These are phyloP conservation scores for Acanthochromis polyacanthus DNA, from an alignment of 2,113 vertebrate species.

Conservation along the genomic window DNA sequence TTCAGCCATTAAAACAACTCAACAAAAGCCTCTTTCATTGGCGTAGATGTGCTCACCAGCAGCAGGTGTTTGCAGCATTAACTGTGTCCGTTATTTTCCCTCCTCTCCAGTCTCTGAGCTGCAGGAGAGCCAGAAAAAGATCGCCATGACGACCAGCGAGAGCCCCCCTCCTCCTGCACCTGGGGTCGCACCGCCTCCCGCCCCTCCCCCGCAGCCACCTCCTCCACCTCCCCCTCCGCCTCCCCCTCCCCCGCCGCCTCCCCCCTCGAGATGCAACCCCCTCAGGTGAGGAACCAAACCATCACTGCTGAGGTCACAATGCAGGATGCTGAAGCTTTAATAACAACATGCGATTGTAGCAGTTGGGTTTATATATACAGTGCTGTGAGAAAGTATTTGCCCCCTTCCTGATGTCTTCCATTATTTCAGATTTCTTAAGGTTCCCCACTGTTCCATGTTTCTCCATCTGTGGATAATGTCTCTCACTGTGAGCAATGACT, in stretches of 20 bases:
- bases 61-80: neutral
- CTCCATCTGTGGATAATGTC: too few relatives aligned
- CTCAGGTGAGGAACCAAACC: slow-evolving; percentile 79
- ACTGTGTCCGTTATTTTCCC: neutral
- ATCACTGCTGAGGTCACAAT: neutral
- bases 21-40: too few relatives aligned
- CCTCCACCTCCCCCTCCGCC: slow-evolving; percentile 82
- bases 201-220: slow-evolving; percentile 79
- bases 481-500: too few relatives aligned
- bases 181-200: slow-evolving; percentile 78
- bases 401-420: too few relatives aligned
- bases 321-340: neutral
- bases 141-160: slow-evolving; percentile 18
- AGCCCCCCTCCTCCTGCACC: slow-evolving; percentile 56
- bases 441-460: too few relatives aligned
- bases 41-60: too few relatives aligned
- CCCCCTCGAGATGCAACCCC: slow-evolving; percentile 86
- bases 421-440: too few relatives aligned
- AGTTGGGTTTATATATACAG: too few relatives aligned
- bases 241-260: slow-evolving; percentile 82
- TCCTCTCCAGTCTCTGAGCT: slow-evolving; percentile 78
- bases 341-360: too few relatives aligned
- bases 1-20: neutral
- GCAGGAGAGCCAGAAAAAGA: slow-evolving; percentile 70
- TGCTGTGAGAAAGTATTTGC: too few relatives aligned